Evolutionary conservation across 2,888 invertebrate genomes (phyloP).

Genomic region (Xestia xanthographa): DNA sequence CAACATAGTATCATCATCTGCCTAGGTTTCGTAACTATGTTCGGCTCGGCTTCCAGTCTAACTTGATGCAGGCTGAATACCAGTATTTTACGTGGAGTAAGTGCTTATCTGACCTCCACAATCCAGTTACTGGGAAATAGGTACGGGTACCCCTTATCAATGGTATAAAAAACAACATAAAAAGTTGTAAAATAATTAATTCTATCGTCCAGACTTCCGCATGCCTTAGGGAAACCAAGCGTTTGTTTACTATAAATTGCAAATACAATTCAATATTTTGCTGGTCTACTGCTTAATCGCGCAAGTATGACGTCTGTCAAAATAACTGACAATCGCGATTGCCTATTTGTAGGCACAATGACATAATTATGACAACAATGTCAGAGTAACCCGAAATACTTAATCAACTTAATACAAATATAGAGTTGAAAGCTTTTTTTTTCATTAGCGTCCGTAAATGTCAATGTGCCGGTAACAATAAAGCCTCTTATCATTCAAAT

Average conservation of each 20-base stretch:
- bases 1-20: background rate
- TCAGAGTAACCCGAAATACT: slow-evolving; percentile 12
- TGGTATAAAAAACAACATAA: background rate
- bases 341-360: slow-evolving; percentile 9
- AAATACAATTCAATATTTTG: slow-evolving; percentile 16
- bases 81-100: background rate
- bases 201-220: background rate
- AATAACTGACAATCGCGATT: slow-evolving; percentile 11
- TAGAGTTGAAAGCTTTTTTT: slow-evolving; percentile 14
- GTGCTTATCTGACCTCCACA: background rate
- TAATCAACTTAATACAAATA: slow-evolving; percentile 22
- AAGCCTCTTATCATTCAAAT: slow-evolving; percentile 51
- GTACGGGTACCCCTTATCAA: background rate
- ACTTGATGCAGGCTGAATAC: background rate
- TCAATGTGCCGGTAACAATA: slow-evolving; percentile 32
- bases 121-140: background rate
- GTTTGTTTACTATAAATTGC: slow-evolving; percentile 3
- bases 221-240: background rate
- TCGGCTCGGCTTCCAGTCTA: background rate
- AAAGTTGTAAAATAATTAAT: slow-evolving; percentile 9
- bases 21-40: background rate
- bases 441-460: slow-evolving; percentile 27
- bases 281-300: background rate
- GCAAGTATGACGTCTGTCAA: background rate
- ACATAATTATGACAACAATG: slow-evolving; percentile 11